Base-by-base conservation (phyloP, 2,797 vertebrate species). In the Crocidura indochinensis region DNA sequence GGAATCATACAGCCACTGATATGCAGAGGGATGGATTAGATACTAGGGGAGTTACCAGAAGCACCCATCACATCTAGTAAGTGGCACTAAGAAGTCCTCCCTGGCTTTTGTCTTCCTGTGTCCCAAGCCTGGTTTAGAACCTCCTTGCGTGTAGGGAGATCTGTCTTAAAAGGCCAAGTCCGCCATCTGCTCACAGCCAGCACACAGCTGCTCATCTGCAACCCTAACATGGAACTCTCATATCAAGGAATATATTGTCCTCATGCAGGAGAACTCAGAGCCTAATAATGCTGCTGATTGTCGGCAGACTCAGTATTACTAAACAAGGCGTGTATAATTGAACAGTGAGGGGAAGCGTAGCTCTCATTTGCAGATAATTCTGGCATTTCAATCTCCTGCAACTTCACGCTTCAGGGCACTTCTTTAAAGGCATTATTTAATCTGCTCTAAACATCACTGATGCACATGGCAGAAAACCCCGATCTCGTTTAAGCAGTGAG, bases 371-470 rank as follows among this genome's bases (percentile, higher is more conserved):
- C 69, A 10, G 60, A 87, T 82, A 79, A 85, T 75, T 69, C 65
- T 88, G 84, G 74, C 89, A 90, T 93, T 85, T 69, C 80, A 93
- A 11, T 51, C 93, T 80, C 95, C 84, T 75, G 26, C 29, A 92
- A 65, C 75, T 87, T 87, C 84, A 87, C 53, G 91, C 78, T 88
- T 74, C 62, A 91, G 29, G 65, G 89, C 78, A 91, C 91, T 87
- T 95, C 71, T 86, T 87, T 83, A 93, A 87, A 94, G 81, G 69
- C 88, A 95, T 22, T 86, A 88, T 96, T 92, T 97, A 0, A 92
- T 96, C 95, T 96, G 89, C 72, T 83, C 82, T 89, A 47, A 96
- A 95, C 94, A 79, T 69, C 81, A 85, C 87, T 92, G 56, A 91
- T 2, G 73, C 92, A 95, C 91, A 10, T 20, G 87, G 51, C 93